Evolutionary conservation across 2,797 vertebrate genomes (phyloP), one percentile per base, ranked within the genome.

Genomic region (Peromyscus eremicus): DNA sequence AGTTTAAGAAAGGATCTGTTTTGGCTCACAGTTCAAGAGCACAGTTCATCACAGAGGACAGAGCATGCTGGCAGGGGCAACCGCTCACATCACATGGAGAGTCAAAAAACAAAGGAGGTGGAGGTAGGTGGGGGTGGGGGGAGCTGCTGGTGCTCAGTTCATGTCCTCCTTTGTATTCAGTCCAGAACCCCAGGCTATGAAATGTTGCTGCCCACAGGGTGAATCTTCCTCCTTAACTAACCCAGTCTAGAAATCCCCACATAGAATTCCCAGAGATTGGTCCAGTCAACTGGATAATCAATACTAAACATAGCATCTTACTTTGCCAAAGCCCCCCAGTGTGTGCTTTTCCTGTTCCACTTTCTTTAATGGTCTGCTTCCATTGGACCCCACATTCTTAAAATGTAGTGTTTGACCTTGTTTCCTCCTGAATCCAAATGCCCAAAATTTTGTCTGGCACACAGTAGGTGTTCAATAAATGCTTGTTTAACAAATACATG

Each of bases 381-480:
- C 29, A 49, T n/a, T 64, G 57, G 8, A 71, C 57, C 0, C 11
- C 29, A 80, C 66, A 14, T 81, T 85, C 90, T 82, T 64, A 73
- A 60, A 90, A 40, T 40, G 2, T 55, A 85, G 21, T 16, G 13
- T 82, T 89, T 84, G 79, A 23, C 40, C 23, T 49, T 62, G 43
- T 80, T 92, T 91, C 46, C n/a, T 13, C 37, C 70, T 71, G 27
- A 96, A 89, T 89, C 10, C 32, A 89, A 79, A 86, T 91, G 40
- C 23, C 82, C 34, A 89, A 32, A 89, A 66, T 37, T 83, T 17
- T 71, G 9, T 52, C 34, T 86, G 29, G 37, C 7, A 16, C 73
- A 0, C 27, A 84, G 46, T n/a, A 71, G n/a, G 23, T 77, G 29
- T 23, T 68, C 76, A 85, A 9, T 75, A 71, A 97, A 93, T 52